phyloP scores from a whole-genome alignment of 2,797 vertebrate species.

The Tangara arthus region DNA sequence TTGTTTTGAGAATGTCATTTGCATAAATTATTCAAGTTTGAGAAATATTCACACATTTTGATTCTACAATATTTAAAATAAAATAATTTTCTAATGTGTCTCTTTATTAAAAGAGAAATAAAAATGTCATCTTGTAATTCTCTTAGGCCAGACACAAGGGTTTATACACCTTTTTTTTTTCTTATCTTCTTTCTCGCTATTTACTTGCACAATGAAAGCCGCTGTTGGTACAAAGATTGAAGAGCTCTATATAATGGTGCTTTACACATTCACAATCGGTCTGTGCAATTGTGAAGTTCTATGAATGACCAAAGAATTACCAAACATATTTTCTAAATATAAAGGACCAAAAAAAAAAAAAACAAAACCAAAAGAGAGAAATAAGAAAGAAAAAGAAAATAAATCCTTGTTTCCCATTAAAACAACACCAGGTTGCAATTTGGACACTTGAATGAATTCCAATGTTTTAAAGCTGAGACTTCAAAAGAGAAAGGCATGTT shows the following conservation, averaged over 20 bases:
- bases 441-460: conserved; percentile 87
- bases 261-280: conserved; percentile 85
- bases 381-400: background rate
- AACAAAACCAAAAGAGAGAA: background rate
- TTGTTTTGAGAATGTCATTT: conserved; percentile 74
- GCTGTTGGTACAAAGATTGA: conserved; percentile 73
- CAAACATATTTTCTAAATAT: conserved; percentile 58
- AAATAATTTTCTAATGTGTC: conserved; percentile 86
- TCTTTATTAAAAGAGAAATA: conserved; percentile 89
- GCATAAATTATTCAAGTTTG: conserved; percentile 76
- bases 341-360: background rate
- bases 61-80: conserved; percentile 77
- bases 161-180: conserved; percentile 50
- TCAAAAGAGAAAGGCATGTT: conserved; percentile 83
- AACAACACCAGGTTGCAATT: conserved; percentile 89
- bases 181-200: conserved; percentile 56
- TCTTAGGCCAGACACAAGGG: conserved; percentile 80
- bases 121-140: conserved; percentile 86
- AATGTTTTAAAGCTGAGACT: conserved; percentile 88
- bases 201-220: conserved; percentile 74
- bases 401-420: conserved; percentile 83
- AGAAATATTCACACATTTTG: conserved; percentile 73
- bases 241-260: conserved; percentile 76
- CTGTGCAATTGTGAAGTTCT: conserved; percentile 81
- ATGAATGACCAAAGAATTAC: conserved; percentile 84